A percentile compares a stretch with the other conserved stretches of the same genome.
phyloP scores from a whole-genome alignment of 2,888 invertebrate genomes.

The Papilio gigon region DNA sequence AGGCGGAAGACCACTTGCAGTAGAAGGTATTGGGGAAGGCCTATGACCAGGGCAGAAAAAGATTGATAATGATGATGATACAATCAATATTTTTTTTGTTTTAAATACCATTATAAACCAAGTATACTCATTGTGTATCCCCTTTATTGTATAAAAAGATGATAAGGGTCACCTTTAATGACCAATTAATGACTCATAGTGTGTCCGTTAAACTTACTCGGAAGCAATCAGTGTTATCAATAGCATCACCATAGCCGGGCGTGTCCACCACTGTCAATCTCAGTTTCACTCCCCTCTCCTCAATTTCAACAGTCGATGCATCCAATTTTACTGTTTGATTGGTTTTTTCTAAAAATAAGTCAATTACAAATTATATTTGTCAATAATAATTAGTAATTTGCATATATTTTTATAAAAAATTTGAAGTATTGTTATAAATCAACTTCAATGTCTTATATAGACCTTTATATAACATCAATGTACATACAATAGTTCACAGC shows the following conservation, averaged over 20 bases:
- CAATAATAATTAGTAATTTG: too few relatives aligned
- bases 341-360: constrained; percentile 86
- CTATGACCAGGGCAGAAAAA: too few relatives aligned
- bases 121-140: not conserved
- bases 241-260: constrained; percentile 97
- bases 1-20: too few relatives aligned
- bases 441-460: too few relatives aligned
- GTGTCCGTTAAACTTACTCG: constrained; percentile 73
- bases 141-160: not conserved
- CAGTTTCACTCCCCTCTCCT: constrained; percentile 96
- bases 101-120: too few relatives aligned
- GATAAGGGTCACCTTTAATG: not conserved
- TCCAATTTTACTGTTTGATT: constrained; percentile 96
- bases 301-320: constrained; percentile 97
- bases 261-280: constrained; percentile 97
- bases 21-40: too few relatives aligned
- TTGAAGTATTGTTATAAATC: not conserved
- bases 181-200: not conserved
- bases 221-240: constrained; percentile 97
- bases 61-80: too few relatives aligned
- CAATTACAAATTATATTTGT: constrained; percentile 10
- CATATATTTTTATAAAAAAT: too few relatives aligned
- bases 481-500: not conserved
- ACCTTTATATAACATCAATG: not conserved
- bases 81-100: too few relatives aligned